Conservation (phyloP, 2,797 vertebrate genomes). For the Neoniphon sammara region DNA sequence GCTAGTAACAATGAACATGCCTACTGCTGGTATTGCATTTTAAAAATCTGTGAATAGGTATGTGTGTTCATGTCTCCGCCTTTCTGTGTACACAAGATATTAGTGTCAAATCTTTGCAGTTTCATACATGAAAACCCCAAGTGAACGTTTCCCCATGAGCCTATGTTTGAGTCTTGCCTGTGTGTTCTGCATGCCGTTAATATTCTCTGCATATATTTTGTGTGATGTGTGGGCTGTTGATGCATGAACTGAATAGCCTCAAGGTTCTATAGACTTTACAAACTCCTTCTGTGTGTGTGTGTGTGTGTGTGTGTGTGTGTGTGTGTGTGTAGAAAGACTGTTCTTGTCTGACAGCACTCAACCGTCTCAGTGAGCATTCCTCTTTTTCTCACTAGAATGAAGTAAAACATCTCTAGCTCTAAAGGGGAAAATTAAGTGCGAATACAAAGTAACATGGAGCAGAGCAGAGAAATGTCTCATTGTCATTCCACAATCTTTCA, state of each 20-base stretch:
- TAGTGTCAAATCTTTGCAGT: neutral
- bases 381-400: slow-evolving; percentile 4
- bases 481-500: neutral
- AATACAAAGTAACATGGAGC: neutral
- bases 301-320: slow-evolving; percentile 9
- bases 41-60: neutral
- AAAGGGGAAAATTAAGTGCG: neutral
- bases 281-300: neutral
- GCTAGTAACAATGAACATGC: neutral
- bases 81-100: neutral
- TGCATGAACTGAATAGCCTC: neutral
- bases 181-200: slow-evolving; percentile 23
- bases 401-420: slow-evolving; percentile 10
- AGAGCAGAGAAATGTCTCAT: neutral
- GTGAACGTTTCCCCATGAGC: neutral
- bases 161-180: neutral
- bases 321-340: neutral
- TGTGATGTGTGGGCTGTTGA: slow-evolving; percentile 18
- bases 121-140: neutral
- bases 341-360: slow-evolving; percentile 1
- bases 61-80: neutral
- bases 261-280: neutral
- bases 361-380: slow-evolving; percentile 15
- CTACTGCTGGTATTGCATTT: neutral
- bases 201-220: slow-evolving; percentile 21